Conservation (phyloP, 2,888 invertebrate genomes). For the Campoplex nolae region DNA sequence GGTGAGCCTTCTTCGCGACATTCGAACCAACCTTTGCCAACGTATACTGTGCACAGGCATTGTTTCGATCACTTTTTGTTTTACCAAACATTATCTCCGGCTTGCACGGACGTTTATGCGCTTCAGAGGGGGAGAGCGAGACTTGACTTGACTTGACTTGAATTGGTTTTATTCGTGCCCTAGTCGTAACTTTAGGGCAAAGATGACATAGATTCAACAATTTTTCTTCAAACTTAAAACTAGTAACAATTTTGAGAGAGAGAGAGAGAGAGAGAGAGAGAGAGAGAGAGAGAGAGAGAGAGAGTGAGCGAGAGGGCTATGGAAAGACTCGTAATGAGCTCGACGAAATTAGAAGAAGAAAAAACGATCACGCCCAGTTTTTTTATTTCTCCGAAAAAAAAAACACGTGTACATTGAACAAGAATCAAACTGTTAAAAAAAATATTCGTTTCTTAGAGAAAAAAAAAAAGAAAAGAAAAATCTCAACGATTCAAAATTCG, state of each 20-base stretch:
- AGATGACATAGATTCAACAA: too few relatives aligned
- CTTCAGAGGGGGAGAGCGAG: conserved; percentile 15
- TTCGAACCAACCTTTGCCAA: neutral
- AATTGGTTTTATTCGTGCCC: too few relatives aligned
- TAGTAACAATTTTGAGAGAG: neutral
- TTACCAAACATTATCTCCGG: conserved; percentile 31
- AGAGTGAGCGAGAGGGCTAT: neutral
- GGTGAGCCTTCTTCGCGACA: conserved; percentile 21
- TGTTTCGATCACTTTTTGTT: conserved; percentile 39
- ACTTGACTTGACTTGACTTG: too few relatives aligned
- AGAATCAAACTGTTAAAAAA: neutral
- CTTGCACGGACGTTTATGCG: conserved; percentile 26
- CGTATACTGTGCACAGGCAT: neutral
- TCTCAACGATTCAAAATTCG: conserved; percentile 1
- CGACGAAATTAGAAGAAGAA: conserved; percentile 6
- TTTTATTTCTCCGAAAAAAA: neutral
- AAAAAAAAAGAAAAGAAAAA: neutral
- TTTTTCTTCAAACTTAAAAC: too few relatives aligned
- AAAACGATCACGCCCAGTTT: neutral
- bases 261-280: neutral
- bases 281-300: neutral
- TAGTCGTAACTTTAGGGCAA: too few relatives aligned
- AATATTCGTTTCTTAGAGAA: neutral
- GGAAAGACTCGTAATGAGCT: conserved; percentile 4
- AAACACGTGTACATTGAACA: neutral